Conservation (phyloP, 2,888 invertebrate genomes). For the Apamea epomidion region DNA sequence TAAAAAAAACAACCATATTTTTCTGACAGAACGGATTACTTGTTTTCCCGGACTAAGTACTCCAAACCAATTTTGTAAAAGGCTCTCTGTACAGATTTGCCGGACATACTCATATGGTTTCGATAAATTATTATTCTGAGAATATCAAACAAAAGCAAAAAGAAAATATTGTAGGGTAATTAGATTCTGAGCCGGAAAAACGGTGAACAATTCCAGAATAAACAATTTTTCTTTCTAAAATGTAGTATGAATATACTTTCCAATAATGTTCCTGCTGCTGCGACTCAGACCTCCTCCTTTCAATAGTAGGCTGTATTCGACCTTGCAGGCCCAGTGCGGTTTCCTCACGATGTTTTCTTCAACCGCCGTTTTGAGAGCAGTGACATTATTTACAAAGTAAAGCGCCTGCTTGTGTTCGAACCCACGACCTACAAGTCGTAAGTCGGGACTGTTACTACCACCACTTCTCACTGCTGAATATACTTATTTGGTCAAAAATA, state of each 20-base stretch:
- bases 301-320: too few species aligned
- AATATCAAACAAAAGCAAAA: background rate
- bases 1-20: background rate
- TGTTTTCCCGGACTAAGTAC: background rate
- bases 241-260: background rate
- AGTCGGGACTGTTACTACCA: too few species aligned
- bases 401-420: background rate
- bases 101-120: background rate
- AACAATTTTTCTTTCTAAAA: background rate
- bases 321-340: too few species aligned
- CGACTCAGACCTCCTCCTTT: too few species aligned
- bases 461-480: background rate
- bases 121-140: slow-evolving; percentile 1
- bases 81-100: background rate
- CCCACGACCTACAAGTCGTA: too few species aligned
- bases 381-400: background rate
- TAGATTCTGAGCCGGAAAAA: background rate
- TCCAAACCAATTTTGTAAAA: background rate
- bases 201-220: background rate
- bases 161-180: background rate
- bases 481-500: background rate
- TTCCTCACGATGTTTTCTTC: background rate
- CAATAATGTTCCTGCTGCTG: too few species aligned
- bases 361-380: too few species aligned
- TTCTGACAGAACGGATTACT: background rate